A percentile compares a stretch with the other conserved stretches of the same genome.
phyloP scores from a whole-genome alignment of 2,888 invertebrate species.

The Oasisia sp. region DNA sequence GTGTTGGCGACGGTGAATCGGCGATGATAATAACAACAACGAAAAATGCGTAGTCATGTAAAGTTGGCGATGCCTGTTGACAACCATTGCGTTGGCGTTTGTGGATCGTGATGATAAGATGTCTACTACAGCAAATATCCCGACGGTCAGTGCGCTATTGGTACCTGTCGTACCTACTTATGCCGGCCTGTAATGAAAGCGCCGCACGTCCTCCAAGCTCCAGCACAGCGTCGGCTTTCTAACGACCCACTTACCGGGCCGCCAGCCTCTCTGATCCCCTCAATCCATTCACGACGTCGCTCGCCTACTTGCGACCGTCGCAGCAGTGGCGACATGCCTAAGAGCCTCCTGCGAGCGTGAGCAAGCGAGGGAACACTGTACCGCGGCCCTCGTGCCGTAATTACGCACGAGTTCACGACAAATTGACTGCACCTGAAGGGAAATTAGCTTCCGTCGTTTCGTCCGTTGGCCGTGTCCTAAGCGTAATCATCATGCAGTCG shows the following conservation, averaged over 20 bases:
- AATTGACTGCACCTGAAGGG: background rate
- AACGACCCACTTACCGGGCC: slow-evolving; percentile 21
- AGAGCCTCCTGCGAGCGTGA: background rate
- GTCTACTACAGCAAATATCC: too few relatives aligned
- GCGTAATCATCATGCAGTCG: background rate
- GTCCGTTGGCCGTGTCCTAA: background rate
- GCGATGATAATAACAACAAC: background rate
- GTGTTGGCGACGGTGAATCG: too few relatives aligned
- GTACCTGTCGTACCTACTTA: slow-evolving; percentile 22
- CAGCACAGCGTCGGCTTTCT: slow-evolving; percentile 18
- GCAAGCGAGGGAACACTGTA: background rate
- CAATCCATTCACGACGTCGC: background rate
- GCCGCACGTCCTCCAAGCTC: slow-evolving; percentile 27
- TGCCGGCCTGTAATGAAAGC: background rate
- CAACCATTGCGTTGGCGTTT: too few relatives aligned
- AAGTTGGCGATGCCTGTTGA: too few relatives aligned
- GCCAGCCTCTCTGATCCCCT: background rate
- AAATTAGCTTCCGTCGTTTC: background rate
- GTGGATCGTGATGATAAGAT: too few relatives aligned
- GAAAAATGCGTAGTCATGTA: too few relatives aligned
- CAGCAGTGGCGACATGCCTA: background rate
- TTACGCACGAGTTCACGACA: background rate
- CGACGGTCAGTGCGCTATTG: slow-evolving; percentile 14
- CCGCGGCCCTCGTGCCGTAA: background rate
- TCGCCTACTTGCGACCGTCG: background rate